Conservation (phyloP, 2,797 vertebrate species). For the Sebastes diaconus region DNA sequence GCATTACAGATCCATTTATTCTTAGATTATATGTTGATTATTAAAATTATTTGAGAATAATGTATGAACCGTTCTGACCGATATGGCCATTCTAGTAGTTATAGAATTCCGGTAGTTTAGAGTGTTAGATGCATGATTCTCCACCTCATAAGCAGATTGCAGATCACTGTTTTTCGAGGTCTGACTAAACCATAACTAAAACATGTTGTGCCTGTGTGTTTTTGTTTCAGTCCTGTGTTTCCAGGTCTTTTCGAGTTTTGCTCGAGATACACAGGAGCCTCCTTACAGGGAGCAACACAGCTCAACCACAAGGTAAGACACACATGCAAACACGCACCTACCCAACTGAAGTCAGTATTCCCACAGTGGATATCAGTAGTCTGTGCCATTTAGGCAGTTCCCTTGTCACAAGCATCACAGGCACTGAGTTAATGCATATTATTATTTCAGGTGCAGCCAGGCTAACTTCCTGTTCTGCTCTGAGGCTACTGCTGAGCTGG, state of each 20-base stretch:
- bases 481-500: neutral
- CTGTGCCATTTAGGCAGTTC: neutral
- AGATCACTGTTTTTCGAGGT: neutral
- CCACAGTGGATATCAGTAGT: neutral
- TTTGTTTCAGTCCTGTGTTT: slow-evolving; percentile 90
- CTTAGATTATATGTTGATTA: too few relatives aligned
- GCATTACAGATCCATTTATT: too few relatives aligned
- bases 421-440: neutral
- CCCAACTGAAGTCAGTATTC: neutral
- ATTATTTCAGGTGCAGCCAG: neutral
- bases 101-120: too few relatives aligned
- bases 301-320: slow-evolving; percentile 95
- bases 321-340: neutral
- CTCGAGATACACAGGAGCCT: slow-evolving; percentile 96
- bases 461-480: neutral
- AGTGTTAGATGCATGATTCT: neutral
- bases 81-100: too few relatives aligned
- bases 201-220: slow-evolving; percentile 1
- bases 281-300: slow-evolving; percentile 96
- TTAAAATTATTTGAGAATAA: too few relatives aligned
- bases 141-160: too few relatives aligned
- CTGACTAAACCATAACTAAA: neutral
- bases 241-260: slow-evolving; percentile 98
- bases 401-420: neutral
- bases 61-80: too few relatives aligned